Percentiles rank a stretch among this genome's conserved stretches.
These are phyloP conservation scores for Artibeus jamaicensis DNA, from an alignment of 2,797 vertebrate genomes.

Conservation along the genomic window DNA sequence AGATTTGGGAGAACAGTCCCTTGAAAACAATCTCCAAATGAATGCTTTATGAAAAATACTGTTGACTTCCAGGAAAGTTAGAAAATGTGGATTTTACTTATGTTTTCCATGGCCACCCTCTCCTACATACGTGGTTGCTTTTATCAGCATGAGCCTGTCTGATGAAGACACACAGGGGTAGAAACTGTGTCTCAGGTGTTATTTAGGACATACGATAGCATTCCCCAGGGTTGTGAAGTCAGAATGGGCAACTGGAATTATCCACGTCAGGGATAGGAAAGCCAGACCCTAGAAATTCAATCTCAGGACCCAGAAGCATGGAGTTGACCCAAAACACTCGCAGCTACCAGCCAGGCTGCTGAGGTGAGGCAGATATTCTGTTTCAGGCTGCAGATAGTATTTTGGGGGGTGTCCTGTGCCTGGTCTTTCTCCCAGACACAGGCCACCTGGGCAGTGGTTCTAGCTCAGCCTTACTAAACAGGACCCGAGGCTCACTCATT, in stretches of 20 bases:
- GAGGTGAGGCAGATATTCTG: background rate
- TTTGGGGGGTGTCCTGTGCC: background rate
- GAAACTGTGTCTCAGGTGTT: background rate
- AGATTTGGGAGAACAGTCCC: background rate
- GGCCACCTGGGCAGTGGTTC: background rate
- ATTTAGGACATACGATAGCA: background rate
- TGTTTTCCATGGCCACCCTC: background rate
- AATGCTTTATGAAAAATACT: background rate
- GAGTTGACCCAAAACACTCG: background rate
- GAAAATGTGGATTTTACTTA: background rate
- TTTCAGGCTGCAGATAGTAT: background rate
- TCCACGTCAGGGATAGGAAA: background rate
- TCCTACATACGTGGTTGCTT: background rate
- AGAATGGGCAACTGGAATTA: background rate
- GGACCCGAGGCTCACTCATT: background rate
- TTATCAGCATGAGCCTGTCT: background rate
- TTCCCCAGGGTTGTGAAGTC: background rate
- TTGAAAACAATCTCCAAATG: background rate
- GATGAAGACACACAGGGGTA: background rate
- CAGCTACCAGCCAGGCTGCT: background rate
- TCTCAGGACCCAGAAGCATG: background rate
- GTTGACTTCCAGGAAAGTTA: background rate
- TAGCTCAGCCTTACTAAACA: background rate
- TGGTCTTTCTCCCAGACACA: background rate
- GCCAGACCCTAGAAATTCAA: background rate